Conservation (phyloP, 2,797 vertebrate genomes). For the Botia almorhae region DNA sequence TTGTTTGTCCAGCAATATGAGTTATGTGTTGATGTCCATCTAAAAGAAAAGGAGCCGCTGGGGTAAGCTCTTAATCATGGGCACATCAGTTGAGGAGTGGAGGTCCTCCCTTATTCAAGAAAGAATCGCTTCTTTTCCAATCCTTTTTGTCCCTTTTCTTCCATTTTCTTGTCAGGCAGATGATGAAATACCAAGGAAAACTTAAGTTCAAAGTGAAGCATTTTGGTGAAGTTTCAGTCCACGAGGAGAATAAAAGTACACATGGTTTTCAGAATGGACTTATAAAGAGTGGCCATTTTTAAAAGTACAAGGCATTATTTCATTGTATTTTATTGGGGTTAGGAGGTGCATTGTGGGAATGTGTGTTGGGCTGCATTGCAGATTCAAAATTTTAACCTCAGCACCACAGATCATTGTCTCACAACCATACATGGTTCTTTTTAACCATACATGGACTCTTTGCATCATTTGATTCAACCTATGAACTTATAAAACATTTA, state of each 20-base stretch:
- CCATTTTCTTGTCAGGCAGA: slow-evolving; percentile 5
- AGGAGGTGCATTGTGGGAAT: no score
- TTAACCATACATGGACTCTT: not conserved
- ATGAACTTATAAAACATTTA: slow-evolving; percentile 37
- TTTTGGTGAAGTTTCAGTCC: no score
- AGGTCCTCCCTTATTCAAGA: slow-evolving; percentile 19
- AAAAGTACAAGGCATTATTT: no score
- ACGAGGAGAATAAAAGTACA: no score
- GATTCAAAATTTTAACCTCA: no score
- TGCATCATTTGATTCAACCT: slow-evolving; percentile 11
- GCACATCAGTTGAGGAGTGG: slow-evolving; percentile 13
- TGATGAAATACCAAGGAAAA: slow-evolving; percentile 30
- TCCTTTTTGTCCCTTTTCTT: slow-evolving; percentile 14
- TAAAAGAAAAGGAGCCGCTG: slow-evolving; percentile 1
- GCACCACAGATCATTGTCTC: not conserved
- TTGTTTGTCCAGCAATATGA: slow-evolving; percentile 40
- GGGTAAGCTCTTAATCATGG: slow-evolving; percentile 34
- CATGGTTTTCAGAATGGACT: no score
- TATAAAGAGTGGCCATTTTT: no score
- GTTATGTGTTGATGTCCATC: slow-evolving; percentile 35
- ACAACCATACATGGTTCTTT: not conserved
- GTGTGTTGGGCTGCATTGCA: no score
- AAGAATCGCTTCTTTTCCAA: not conserved
- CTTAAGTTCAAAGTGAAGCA: slow-evolving; percentile 5
- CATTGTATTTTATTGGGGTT: no score